Evolutionary conservation across 2,113 vertebrate genomes (phyloP).

Genomic region (Lepus americanus): DNA sequence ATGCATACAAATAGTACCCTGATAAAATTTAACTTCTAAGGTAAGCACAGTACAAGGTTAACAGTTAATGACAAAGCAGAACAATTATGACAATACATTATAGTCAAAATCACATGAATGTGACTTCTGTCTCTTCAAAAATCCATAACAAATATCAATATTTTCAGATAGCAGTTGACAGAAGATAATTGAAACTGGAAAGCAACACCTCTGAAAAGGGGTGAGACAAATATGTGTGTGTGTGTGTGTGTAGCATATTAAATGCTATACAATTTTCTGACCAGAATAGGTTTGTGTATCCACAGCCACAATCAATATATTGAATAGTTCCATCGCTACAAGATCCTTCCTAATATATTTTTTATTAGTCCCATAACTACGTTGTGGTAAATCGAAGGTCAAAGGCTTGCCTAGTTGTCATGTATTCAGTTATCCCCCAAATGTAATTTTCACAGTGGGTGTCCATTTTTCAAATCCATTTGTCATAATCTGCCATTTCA

Average conservation of each 20-base stretch:
- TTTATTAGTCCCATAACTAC: not conserved
- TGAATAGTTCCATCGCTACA: not conserved
- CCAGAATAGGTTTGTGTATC: not conserved
- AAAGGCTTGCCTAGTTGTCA: not conserved
- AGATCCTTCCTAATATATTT: not conserved
- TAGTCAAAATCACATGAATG: not conserved
- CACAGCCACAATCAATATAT: not conserved
- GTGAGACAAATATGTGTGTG: not conserved
- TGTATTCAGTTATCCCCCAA: slow-evolving; percentile 3
- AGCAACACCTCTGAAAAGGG: not conserved
- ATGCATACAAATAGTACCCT: not conserved
- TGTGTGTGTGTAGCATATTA: not conserved
- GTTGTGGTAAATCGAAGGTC: not conserved
- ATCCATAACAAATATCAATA: not conserved
- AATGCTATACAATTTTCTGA: not conserved
- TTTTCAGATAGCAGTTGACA: not conserved
- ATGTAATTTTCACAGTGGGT: slow-evolving; percentile 12
- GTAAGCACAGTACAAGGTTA: not conserved
- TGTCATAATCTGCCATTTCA: slow-evolving; percentile 45
- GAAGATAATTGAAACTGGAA: not conserved
- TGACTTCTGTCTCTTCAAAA: not conserved
- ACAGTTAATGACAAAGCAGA: not conserved
- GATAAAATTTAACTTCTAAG: not conserved
- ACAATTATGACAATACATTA: not conserved
- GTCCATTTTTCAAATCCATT: slow-evolving; percentile 11